Evolutionary conservation across 2,797 vertebrate species (phyloP).

Genomic region (Dermochelys coriacea): DNA sequence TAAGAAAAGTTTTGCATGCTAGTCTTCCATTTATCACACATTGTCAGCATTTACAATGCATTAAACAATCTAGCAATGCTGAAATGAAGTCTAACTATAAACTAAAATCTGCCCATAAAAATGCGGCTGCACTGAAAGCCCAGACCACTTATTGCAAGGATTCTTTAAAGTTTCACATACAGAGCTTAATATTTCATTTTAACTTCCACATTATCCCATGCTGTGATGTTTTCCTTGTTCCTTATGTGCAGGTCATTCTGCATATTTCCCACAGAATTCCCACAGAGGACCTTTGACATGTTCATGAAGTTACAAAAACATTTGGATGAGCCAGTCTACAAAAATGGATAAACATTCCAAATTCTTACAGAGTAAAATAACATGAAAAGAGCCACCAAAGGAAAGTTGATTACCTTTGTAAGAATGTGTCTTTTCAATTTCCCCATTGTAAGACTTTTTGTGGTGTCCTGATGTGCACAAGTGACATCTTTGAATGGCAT

Average conservation of each 20-base stretch:
- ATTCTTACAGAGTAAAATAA: conserved; percentile 67
- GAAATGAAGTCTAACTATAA: conserved; percentile 40
- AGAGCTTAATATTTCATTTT: conserved; percentile 76
- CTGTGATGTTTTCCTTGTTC: conserved; percentile 82
- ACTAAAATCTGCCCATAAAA: conserved; percentile 29
- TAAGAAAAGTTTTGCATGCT: neutral
- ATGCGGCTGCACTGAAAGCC: conserved; percentile 29
- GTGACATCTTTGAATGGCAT: conserved; percentile 17
- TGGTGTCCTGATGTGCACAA: neutral
- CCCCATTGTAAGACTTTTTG: conserved; percentile 19
- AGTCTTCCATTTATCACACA: neutral
- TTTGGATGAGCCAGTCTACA: conserved; percentile 72
- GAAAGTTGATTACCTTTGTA: conserved; percentile 54
- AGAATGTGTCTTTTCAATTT: conserved; percentile 54
- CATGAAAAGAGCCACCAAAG: conserved; percentile 55
- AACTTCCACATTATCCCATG: conserved; percentile 73
- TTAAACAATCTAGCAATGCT: conserved; percentile 15
- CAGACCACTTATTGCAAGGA: conserved; percentile 39
- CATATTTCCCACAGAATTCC: conserved; percentile 85
- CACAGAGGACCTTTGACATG: conserved; percentile 82
- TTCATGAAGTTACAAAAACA: conserved; percentile 81
- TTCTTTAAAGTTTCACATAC: conserved; percentile 58
- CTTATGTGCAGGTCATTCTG: conserved; percentile 77
- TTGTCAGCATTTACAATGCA: too few species aligned
- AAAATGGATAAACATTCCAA: conserved; percentile 75